phyloP scores from a whole-genome alignment of 2,113 vertebrate species.

The Myotis yumanensis region DNA sequence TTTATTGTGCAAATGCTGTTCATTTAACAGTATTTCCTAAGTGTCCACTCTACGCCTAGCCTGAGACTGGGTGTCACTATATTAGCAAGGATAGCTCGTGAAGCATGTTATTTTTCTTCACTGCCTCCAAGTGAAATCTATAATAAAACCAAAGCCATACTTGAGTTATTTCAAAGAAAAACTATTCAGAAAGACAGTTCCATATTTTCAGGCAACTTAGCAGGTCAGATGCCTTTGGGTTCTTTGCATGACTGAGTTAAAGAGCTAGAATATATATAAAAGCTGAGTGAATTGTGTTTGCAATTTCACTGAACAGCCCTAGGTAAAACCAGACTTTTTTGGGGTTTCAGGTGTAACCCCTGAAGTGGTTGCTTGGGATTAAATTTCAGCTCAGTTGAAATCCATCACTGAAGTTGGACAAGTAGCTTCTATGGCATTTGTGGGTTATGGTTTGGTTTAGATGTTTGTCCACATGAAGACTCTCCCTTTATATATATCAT shows the following conservation, averaged over 20 bases:
- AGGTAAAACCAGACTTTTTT: constrained; percentile 37
- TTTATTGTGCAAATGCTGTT: neutral
- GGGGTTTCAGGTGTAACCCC: neutral
- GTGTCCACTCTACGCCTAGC: neutral
- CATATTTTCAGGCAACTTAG: constrained; percentile 59
- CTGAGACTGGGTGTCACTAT: neutral
- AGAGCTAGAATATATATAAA: constrained; percentile 26
- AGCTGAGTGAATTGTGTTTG: constrained; percentile 51
- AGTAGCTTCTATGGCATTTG: neutral
- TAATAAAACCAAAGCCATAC: constrained; percentile 60
- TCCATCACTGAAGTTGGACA: neutral
- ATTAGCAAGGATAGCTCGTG: neutral
- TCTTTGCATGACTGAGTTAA: constrained; percentile 63
- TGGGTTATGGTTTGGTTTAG: neutral
- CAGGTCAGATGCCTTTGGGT: constrained; percentile 28
- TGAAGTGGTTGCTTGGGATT: constrained; percentile 4
- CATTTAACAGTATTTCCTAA: constrained; percentile 7
- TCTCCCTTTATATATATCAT: neutral
- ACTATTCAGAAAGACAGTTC: constrained; percentile 52
- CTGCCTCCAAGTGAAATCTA: constrained; percentile 52
- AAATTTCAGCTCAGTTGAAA: neutral
- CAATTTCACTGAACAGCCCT: constrained; percentile 43
- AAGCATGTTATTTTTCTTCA: constrained; percentile 55
- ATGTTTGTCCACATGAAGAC: neutral
- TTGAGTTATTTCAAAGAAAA: constrained; percentile 67